Evolutionary conservation across 1,140 invertebrate genomes (phyloP).

Genomic region (Trichogramma pretiosum): DNA sequence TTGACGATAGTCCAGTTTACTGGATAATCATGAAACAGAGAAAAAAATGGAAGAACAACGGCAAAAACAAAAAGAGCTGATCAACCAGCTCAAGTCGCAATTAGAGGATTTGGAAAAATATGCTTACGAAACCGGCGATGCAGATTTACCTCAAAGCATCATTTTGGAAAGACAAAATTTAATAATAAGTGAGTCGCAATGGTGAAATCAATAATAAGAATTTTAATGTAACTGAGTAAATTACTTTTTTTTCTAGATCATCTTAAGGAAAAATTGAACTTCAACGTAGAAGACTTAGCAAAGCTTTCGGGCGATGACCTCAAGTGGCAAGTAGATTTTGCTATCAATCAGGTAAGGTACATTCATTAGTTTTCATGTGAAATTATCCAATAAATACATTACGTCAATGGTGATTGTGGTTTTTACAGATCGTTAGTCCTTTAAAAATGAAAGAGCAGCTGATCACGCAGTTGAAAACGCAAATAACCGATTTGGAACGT

Average conservation of each 20-base stretch:
- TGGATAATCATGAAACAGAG: conserved; percentile 45
- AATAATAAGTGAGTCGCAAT: conserved; percentile 56
- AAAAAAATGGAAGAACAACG: conserved; percentile 57
- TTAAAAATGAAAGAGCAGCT: conserved; percentile 93
- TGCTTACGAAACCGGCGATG: conserved; percentile 81
- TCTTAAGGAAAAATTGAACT: conserved; percentile 65
- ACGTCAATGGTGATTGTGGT: neutral
- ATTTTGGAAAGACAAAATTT: conserved; percentile 81
- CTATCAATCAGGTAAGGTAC: conserved; percentile 55
- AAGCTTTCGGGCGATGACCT: conserved; percentile 67
- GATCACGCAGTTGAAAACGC: conserved; percentile 89
- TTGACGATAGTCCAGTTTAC: neutral
- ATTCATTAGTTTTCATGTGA: conserved; percentile 1
- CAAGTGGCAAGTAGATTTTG: conserved; percentile 66
- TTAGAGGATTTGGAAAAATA: conserved; percentile 90
- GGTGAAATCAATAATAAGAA: neutral
- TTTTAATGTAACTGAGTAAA: conserved; percentile 7
- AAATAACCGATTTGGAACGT: conserved; percentile 91
- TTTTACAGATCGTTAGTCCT: conserved; percentile 79
- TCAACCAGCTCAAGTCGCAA: conserved; percentile 83
- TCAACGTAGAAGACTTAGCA: conserved; percentile 69
- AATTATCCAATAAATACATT: neutral
- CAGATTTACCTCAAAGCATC: conserved; percentile 71
- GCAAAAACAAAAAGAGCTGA: conserved; percentile 73
- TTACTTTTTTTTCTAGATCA: conserved; percentile 47